These are phyloP conservation scores for Acanthurus tractus DNA, from an alignment of 2,797 vertebrate species.

Conservation along the genomic window DNA sequence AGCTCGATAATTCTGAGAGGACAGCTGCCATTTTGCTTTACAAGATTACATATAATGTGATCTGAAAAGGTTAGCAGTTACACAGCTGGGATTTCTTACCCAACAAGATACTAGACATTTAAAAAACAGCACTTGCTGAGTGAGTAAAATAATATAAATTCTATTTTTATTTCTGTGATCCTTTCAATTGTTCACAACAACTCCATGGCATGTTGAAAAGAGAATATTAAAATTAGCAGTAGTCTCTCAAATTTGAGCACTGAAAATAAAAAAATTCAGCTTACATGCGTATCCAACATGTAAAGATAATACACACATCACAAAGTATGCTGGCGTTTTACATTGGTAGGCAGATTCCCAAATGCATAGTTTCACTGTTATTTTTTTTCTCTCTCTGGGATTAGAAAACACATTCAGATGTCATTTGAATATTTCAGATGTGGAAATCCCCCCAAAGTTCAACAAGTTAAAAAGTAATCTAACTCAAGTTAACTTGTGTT, in stretches of 20 bases:
- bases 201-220: background rate
- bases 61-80: background rate
- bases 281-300: background rate
- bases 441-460: background rate
- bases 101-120: background rate
- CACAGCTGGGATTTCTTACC: background rate
- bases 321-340: background rate
- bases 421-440: background rate
- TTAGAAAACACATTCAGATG: background rate
- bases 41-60: background rate
- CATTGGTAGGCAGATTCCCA: background rate
- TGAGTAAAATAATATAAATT: background rate
- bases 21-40: slow-evolving; percentile 1
- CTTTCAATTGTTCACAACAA: slow-evolving; percentile 13
- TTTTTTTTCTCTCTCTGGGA: background rate
- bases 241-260: background rate
- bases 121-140: background rate
- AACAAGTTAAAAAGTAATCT: background rate
- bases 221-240: background rate
- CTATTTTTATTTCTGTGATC: slow-evolving; percentile 4
- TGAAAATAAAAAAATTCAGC: background rate
- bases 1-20: background rate
- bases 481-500: background rate
- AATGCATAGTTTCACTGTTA: background rate
- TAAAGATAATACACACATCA: background rate